Conservation (phyloP, 2,113 vertebrate genomes). For the Ameiurus melas region DNA sequence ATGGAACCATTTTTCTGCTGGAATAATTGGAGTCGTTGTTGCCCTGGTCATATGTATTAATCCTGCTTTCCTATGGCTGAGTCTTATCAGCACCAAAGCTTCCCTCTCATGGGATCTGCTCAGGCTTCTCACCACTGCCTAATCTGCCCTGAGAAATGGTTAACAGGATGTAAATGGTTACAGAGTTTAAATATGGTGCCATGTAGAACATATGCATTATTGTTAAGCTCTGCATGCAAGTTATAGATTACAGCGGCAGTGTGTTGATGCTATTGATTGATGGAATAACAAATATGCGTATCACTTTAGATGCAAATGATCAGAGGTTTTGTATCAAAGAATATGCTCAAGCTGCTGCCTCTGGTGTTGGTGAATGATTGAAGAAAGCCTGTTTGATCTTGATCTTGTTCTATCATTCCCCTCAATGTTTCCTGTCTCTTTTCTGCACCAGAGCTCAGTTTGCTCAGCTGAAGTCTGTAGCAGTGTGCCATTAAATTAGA, state of each 20-base stretch:
- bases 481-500: constrained; percentile 22
- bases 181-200: constrained; percentile 74
- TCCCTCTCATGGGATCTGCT: constrained; percentile 75
- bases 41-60: constrained; percentile 79
- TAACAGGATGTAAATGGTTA: constrained; percentile 81
- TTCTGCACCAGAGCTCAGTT: constrained; percentile 28
- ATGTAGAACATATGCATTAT: constrained; percentile 76
- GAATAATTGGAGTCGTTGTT: constrained; percentile 75
- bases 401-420: constrained; percentile 49
- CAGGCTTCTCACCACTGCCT: constrained; percentile 70
- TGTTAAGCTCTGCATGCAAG: constrained; percentile 73
- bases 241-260: constrained; percentile 71
- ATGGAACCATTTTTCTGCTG: constrained; percentile 71
- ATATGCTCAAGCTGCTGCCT: constrained; percentile 51
- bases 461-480: constrained; percentile 33
- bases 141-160: constrained; percentile 79
- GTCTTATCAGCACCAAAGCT: constrained; percentile 80
- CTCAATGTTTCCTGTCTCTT: constrained; percentile 30
- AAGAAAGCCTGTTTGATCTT: constrained; percentile 65
- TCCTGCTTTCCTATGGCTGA: constrained; percentile 74
- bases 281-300: constrained; percentile 75
- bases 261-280: constrained; percentile 75
- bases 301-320: constrained; percentile 80
- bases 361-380: constrained; percentile 59
- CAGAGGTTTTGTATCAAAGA: constrained; percentile 57